Evolutionary conservation across 2,113 vertebrate species (phyloP).

Genomic region (Tachysurus fulvidraco): DNA sequence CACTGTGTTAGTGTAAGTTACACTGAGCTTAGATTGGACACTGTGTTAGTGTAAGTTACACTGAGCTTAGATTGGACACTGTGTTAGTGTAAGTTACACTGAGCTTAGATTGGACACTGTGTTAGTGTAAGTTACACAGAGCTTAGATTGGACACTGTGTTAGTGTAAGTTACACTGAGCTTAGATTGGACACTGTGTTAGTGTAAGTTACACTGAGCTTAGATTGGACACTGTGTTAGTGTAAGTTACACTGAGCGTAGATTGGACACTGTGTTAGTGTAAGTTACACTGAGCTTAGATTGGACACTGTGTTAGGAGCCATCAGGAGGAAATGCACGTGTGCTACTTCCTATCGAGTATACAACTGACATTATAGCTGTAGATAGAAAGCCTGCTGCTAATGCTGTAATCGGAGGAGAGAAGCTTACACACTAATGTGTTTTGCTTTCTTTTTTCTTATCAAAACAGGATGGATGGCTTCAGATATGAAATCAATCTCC

Average conservation of each 20-base stretch:
- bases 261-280: background rate
- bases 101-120: background rate
- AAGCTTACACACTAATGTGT: background rate
- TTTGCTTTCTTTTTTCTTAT: background rate
- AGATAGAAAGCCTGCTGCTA: slow-evolving; percentile 3
- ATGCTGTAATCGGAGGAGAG: slow-evolving; percentile 1
- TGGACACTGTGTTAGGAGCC: too few relatives aligned
- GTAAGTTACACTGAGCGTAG: background rate
- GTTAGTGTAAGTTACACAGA: background rate
- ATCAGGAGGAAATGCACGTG: slow-evolving; percentile 51
- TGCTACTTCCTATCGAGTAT: slow-evolving; percentile 51
- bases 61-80: background rate
- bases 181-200: background rate
- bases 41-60: too few relatives aligned
- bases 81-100: too few relatives aligned
- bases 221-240: background rate
- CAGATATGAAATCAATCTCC: slow-evolving; percentile 17
- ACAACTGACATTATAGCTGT: slow-evolving; percentile 49
- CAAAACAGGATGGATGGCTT: slow-evolving; percentile 17
- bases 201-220: background rate
- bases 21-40: background rate
- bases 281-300: background rate
- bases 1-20: too few relatives aligned
- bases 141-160: background rate
- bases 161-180: background rate